Conservation (phyloP, 2,888 invertebrate species). For the Ophion obscuratus region DNA sequence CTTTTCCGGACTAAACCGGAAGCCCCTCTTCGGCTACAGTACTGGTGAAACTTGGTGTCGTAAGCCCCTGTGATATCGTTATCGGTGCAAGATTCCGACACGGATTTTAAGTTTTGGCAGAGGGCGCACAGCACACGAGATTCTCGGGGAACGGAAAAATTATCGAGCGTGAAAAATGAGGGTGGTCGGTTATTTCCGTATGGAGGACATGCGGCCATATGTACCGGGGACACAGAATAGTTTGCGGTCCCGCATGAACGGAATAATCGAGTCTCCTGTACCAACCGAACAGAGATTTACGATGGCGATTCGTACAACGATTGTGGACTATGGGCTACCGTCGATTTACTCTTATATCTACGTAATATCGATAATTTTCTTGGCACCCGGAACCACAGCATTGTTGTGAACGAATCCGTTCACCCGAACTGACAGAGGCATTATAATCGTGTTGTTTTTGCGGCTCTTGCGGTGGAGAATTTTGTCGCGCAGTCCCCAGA, state of each 20-base stretch:
- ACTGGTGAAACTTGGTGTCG: background rate
- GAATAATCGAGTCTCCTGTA: constrained; percentile 21
- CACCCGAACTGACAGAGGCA: background rate
- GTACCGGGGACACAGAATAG: constrained; percentile 14
- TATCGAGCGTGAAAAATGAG: constrained; percentile 64
- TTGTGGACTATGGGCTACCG: constrained; percentile 43
- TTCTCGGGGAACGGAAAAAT: constrained; percentile 30
- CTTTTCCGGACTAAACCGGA: constrained; percentile 12
- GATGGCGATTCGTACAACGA: constrained; percentile 52
- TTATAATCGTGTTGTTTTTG: background rate
- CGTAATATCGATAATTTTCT: constrained; percentile 48
- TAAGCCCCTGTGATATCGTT: constrained; percentile 21
- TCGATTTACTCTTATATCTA: constrained; percentile 52
- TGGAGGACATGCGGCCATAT: constrained; percentile 34
- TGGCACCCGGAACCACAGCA: background rate
- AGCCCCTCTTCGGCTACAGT: background rate
- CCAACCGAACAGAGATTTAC: constrained; percentile 37
- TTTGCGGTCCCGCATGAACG: constrained; percentile 55
- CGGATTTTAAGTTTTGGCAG: constrained; percentile 54
- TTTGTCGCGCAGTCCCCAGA: too few relatives aligned
- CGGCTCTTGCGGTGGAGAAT: too few relatives aligned
- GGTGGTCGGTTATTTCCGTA: constrained; percentile 23
- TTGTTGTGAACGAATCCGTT: background rate
- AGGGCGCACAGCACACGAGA: constrained; percentile 10
- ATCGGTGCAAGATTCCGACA: constrained; percentile 37